phyloP scores from a whole-genome alignment of 2,888 invertebrate species.

The Pristionchus arcanus region DNA sequence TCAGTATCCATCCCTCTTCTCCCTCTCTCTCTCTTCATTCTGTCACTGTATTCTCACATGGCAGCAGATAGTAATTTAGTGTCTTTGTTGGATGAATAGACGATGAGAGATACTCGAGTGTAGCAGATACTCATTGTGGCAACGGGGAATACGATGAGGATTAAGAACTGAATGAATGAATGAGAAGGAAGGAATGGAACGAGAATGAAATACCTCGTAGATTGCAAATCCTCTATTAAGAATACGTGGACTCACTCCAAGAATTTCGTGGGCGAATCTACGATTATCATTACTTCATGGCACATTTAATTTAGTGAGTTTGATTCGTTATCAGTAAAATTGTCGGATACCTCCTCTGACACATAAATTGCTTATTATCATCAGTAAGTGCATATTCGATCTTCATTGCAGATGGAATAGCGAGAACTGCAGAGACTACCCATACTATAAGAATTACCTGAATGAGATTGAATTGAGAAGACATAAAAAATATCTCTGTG shows the following conservation, averaged over 20 bases:
- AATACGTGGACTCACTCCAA: slow-evolving; percentile 47
- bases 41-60: slow-evolving; percentile 60
- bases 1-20: background rate
- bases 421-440: slow-evolving; percentile 84
- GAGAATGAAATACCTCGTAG: slow-evolving; percentile 60
- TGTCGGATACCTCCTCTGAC: background rate
- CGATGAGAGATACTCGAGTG: slow-evolving; percentile 82
- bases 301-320: too few relatives aligned
- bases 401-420: slow-evolving; percentile 84
- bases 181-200: background rate
- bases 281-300: background rate
- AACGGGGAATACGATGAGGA: slow-evolving; percentile 85
- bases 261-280: background rate
- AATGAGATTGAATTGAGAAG: background rate
- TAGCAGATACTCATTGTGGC: slow-evolving; percentile 85
- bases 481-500: background rate
- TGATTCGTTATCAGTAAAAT: background rate
- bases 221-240: slow-evolving; percentile 67
- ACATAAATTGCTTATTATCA: background rate
- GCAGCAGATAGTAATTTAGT: slow-evolving; percentile 66
- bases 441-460: slow-evolving; percentile 83
- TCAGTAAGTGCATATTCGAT: slow-evolving; percentile 81
- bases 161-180: slow-evolving; percentile 82
- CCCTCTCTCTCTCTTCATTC: background rate
- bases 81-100: slow-evolving; percentile 71